Evolutionary conservation across 2,888 invertebrate species (phyloP), one percentile per base, ranked within the genome.

Genomic region (Lochmaea crataegi): DNA sequence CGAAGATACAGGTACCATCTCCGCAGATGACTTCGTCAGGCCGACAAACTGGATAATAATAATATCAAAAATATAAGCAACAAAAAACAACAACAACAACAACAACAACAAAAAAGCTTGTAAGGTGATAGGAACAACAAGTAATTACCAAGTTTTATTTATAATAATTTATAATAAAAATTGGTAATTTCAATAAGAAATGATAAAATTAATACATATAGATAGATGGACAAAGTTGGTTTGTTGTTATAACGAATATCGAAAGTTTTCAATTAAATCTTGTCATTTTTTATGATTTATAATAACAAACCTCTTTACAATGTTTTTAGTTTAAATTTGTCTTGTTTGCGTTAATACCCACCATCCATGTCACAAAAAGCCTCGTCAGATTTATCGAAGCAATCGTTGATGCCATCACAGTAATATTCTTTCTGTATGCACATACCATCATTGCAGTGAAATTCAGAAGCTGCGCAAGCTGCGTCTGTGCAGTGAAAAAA

Each of bases 391-490:
- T 84, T 85, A 80, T 90, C 90, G 60, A 80, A 77, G 82, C 90
- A 90, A 79, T 90, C 90, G 70, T 85, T 84, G 66, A 86, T 84
- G 60, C 88, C 86, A 79, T 91, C 89, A 83, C 90, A 91, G 58
- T 86, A 85, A 79, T 86, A 88, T 42, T 83, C 82, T 65, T 85
- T 84, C 71, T 87, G 87, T 78, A 93, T 90, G 86, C 93, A 93
- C 71, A 86, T 84, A 42, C 90, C 90, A 85, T 89, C 90, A 48
- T 85, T 85, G 85, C 94, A 94, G 81, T 87, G 89, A 86, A 90
- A 93, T 83, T 93, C 89, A 76, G 87, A 87, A 22, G 84, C 66
- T 22, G 83, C 84, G 83, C 93, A 92, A 68, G 88, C 86, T 84
- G 77, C 84, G 80, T 84, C 84, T 83, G 77, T 77, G 76, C 71